Percentiles rank a stretch among this genome's conserved stretches.
Evolutionary conservation across 2,797 vertebrate genomes (phyloP).

Genomic region (Notolepis coatsorum): DNA sequence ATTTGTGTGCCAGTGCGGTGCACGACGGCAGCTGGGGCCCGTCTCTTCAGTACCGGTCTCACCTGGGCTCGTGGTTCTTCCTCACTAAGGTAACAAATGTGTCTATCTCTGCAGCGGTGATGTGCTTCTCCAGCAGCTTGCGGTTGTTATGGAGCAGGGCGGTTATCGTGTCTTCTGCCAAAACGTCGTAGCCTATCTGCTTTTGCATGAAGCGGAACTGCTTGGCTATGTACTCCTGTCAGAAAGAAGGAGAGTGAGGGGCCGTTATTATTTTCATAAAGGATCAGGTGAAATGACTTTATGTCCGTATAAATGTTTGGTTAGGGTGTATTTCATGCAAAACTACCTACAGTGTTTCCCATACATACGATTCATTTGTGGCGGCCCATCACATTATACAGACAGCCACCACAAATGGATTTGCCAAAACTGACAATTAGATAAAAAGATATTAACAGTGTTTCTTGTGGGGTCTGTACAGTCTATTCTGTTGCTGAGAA

Average conservation of each 20-base stretch:
- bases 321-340: too few species aligned
- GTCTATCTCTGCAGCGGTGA: slow-evolving; percentile 98
- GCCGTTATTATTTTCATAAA: neutral
- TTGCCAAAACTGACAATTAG: too few species aligned
- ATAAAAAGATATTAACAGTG: too few species aligned
- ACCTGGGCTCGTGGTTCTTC: slow-evolving; percentile 98
- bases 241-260: neutral
- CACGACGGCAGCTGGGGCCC: neutral
- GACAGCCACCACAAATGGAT: too few species aligned
- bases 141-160: slow-evolving; percentile 97
- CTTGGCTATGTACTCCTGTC: slow-evolving; percentile 98
- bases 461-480: too few species aligned
- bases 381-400: too few species aligned
- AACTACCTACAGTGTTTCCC: too few species aligned
- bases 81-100: slow-evolving; percentile 97
- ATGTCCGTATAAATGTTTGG: too few species aligned
- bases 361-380: too few species aligned
- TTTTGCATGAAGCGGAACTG: slow-evolving; percentile 99
- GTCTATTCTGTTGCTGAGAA: too few species aligned
- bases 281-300: neutral
- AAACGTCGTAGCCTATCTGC: slow-evolving; percentile 97
- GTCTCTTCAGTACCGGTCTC: slow-evolving; percentile 15
- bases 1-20: slow-evolving; percentile 11
- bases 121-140: slow-evolving; percentile 97
- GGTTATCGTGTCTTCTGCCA: slow-evolving; percentile 98